phyloP scores from a whole-genome alignment of 1,140 invertebrate species.

The Chymomyza costata region DNA sequence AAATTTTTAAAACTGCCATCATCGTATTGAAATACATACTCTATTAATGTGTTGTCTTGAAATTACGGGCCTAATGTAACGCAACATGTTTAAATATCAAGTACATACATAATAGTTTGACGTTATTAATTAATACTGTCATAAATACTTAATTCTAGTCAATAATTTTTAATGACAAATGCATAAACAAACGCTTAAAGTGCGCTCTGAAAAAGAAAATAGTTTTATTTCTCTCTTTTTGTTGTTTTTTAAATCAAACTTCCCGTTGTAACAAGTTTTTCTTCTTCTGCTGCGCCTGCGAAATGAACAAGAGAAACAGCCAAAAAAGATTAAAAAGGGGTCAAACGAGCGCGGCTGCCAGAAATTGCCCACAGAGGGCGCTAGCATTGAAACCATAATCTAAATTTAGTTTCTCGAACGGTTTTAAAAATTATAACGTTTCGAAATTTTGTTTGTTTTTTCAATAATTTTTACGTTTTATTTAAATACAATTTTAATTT shows the following conservation, averaged over 20 bases:
- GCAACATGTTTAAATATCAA: no score
- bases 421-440: no score
- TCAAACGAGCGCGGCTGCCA: slow-evolving; percentile 5
- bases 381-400: slow-evolving; percentile 55
- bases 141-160: slow-evolving; percentile 51
- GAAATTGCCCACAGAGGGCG: slow-evolving; percentile 21
- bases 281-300: background rate
- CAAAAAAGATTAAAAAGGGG: no score
- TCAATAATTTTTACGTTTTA: slow-evolving; percentile 27
- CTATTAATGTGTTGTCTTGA: no score
- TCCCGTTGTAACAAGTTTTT: slow-evolving; percentile 34
- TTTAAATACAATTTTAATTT: slow-evolving; percentile 47
- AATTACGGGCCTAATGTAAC: no score
- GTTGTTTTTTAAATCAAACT: slow-evolving; percentile 46
- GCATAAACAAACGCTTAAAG: slow-evolving; percentile 63
- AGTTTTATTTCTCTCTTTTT: no score
- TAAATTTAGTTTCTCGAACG: slow-evolving; percentile 17
- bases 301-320: slow-evolving; percentile 9
- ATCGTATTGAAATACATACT: no score
- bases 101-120: no score
- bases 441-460: background rate
- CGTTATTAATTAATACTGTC: slow-evolving; percentile 47
- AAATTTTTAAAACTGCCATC: slow-evolving; percentile 25
- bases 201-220: slow-evolving; percentile 13
- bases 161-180: slow-evolving; percentile 42